Percentiles rank a stretch among this genome's conserved stretches.
These are phyloP conservation scores for Phaedon cochleariae DNA, from an alignment of 2,888 invertebrate species.

Conservation along the genomic window DNA sequence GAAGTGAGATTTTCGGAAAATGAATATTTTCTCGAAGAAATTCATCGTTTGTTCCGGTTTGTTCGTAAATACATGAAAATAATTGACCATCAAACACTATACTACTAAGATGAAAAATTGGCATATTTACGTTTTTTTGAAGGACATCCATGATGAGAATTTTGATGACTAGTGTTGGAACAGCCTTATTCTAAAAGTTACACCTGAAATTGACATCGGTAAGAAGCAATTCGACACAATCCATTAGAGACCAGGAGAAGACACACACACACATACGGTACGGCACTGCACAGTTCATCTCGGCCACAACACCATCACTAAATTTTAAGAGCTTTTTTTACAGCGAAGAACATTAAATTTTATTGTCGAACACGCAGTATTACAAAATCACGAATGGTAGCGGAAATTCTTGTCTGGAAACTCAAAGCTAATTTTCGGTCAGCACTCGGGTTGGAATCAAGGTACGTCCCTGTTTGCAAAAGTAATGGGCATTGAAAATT, in stretches of 20 bases:
- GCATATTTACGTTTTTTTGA: slow-evolving; percentile 57
- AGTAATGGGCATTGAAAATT: not conserved
- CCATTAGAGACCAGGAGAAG: slow-evolving; percentile 13
- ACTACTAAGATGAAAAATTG: no score
- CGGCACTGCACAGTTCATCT: slow-evolving; percentile 28
- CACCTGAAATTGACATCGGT: slow-evolving; percentile 52
- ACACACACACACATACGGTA: slow-evolving; percentile 30
- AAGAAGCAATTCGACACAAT: slow-evolving; percentile 9
- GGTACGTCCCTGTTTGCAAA: not conserved
- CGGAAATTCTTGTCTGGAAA: not conserved
- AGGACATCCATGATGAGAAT: slow-evolving; percentile 56
- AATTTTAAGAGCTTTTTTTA: slow-evolving; percentile 42
- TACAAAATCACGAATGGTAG: slow-evolving; percentile 26
- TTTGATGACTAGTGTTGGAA: slow-evolving; percentile 48
- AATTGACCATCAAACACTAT: no score
- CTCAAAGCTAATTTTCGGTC: not conserved
- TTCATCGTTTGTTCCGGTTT: no score
- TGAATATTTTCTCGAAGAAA: no score
- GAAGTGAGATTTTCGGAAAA: no score
- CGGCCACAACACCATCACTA: slow-evolving; percentile 36
- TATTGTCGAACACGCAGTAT: slow-evolving; percentile 41
- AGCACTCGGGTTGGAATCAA: no score
- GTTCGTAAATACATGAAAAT: no score
- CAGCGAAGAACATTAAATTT: slow-evolving; percentile 42
- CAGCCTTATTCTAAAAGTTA: slow-evolving; percentile 50